These are phyloP conservation scores for Apamea crenata DNA, from an alignment of 2,888 invertebrate species.

Conservation along the genomic window DNA sequence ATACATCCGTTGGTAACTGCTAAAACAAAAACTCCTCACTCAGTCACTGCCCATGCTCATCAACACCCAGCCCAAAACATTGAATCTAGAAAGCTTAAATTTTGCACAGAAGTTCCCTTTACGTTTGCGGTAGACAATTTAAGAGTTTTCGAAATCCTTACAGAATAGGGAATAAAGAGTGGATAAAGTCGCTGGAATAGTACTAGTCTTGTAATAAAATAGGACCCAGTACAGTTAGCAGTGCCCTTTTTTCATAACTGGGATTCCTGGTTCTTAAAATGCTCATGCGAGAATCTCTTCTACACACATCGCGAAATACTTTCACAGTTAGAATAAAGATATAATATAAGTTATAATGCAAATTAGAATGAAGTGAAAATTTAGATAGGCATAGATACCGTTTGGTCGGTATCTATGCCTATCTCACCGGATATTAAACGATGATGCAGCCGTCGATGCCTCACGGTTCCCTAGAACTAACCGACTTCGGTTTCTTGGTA, in stretches of 20 bases:
- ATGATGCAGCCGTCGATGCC: slow-evolving; percentile 13
- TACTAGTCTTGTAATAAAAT: not conserved
- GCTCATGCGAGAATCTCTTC: too few species aligned
- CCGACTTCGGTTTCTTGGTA: slow-evolving; percentile 37
- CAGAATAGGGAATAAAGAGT: not conserved
- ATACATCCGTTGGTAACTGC: too few species aligned
- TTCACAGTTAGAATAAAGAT: too few species aligned
- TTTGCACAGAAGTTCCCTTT: not conserved
- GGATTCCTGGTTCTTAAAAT: not conserved
- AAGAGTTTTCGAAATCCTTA: not conserved
- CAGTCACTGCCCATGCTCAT: not conserved
- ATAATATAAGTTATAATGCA: too few species aligned
- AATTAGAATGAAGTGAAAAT: not conserved
- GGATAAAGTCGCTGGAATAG: not conserved
- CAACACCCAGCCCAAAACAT: not conserved
- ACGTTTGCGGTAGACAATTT: too few species aligned
- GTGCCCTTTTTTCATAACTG: not conserved
- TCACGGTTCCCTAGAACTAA: slow-evolving; percentile 33
- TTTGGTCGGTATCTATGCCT: not conserved
- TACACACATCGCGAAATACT: not conserved
- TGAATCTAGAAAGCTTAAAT: not conserved
- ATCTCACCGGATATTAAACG: slow-evolving; percentile 21
- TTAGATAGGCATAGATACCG: slow-evolving; percentile 5
- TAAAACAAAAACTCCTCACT: not conserved
- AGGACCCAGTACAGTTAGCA: not conserved